These are phyloP conservation scores for Strigamia maritima DNA, from an alignment of 2,888 invertebrate genomes.

Conservation along the genomic window DNA sequence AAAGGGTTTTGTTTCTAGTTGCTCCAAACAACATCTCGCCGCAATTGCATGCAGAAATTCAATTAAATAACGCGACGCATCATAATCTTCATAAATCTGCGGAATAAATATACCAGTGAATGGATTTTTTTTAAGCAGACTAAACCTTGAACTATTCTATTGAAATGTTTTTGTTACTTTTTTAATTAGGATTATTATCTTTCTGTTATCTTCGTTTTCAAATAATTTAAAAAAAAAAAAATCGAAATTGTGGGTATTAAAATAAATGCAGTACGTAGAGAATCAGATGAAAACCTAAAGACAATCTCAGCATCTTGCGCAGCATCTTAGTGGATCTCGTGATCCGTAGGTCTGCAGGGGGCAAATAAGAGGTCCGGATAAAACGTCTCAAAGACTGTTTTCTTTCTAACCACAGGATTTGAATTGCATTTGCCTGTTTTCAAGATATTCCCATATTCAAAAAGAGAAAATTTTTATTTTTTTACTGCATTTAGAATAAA, in stretches of 20 bases:
- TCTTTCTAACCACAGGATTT: background rate
- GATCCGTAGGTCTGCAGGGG: background rate
- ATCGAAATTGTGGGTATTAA: too few relatives aligned
- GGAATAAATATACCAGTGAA: background rate
- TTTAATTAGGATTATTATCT: too few relatives aligned
- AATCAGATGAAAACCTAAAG: too few relatives aligned
- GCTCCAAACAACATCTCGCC: constrained; percentile 3
- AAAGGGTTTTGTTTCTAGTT: constrained; percentile 22
- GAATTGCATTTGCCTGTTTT: background rate
- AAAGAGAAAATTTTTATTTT: background rate
- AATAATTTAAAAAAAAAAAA: too few relatives aligned
- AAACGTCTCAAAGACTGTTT: background rate
- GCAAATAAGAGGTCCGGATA: background rate
- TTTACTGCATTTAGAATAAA: too few relatives aligned
- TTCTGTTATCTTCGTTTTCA: too few relatives aligned
- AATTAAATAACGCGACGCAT: constrained; percentile 1
- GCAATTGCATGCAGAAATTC: constrained; percentile 24
- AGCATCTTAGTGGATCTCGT: too few relatives aligned
- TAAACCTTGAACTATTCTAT: too few relatives aligned
- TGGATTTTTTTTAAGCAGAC: background rate
- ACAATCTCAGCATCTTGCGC: too few relatives aligned
- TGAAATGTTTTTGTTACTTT: too few relatives aligned
- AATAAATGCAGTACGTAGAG: too few relatives aligned
- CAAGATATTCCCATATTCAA: background rate
- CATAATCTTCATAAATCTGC: background rate